Base-by-base conservation (phyloP, 2,113 vertebrate species). In the Boulengeromyrus knoepffleri region DNA sequence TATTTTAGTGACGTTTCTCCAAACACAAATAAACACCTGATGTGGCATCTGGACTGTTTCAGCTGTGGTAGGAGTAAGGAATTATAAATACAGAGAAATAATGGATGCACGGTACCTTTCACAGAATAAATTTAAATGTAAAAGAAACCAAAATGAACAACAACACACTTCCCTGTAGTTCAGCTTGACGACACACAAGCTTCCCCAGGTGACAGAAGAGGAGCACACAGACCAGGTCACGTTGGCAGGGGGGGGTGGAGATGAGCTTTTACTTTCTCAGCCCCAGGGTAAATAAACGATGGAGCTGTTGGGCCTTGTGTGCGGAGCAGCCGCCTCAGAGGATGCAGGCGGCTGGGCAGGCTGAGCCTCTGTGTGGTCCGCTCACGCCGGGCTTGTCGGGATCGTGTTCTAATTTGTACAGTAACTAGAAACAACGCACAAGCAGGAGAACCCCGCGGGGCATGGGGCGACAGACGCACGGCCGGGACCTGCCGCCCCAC, bases 361-460 rank as follows among this genome's bases (percentile, higher is more conserved):
- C 42, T 12, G 13, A 90, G n/a, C 31, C 84, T 88, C 80, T 92
- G 94, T 94, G 94, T 93, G 94, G 93, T 89, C 94, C 36, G 80
- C 66, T 86, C 85, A 62, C 83, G 53, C 3, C 6, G 1, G 86
- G 85, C 12, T 83, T 88, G 83, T 39, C 49, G 89, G 92, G 92
- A 91, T 92, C 88, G 77, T 49, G 49, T 83, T 91, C 74, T 47
- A 49, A 92, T 94, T 92, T 93, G 91, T 94, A 94, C 93, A 93
- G 93, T 93, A 92, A 93, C 92, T 91, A 90, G 90, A 93, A 94
- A 94, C 91, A 91, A 91, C 70, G 90, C 77, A 42, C 88, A 89
- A 42, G 52, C 47, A 15, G 47, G 49, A 74, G 49, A 9, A 19
- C 36, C 74, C n/a, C 47, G 31, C 53, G 62, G 89, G 74, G 88